Percentiles rank a stretch among this genome's conserved stretches.
Conservation (phyloP, 2,888 invertebrate genomes). For the Drosophila quasianomalipes region DNA sequence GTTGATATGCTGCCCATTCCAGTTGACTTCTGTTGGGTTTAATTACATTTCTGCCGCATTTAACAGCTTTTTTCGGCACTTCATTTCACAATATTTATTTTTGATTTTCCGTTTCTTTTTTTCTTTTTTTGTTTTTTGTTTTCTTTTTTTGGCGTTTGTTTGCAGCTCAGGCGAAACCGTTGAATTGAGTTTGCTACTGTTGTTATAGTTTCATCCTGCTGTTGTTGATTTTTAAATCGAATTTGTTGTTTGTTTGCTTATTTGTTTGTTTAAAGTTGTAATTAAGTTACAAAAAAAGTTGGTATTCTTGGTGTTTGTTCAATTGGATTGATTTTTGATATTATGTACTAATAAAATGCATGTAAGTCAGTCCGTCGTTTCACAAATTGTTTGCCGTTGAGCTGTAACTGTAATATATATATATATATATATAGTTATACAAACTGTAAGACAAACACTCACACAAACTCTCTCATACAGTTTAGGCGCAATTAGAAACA, state of each 20-base stretch:
- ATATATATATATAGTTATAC: background rate
- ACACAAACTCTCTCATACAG: constrained; percentile 4
- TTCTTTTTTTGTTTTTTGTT: constrained; percentile 16
- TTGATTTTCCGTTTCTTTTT: constrained; percentile 3
- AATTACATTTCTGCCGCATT: constrained; percentile 41
- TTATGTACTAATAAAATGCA: constrained; percentile 80
- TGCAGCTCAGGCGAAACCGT: constrained; percentile 51
- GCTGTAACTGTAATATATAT: constrained; percentile 49
- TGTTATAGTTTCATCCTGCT: constrained; percentile 12
- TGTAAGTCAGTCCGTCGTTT: constrained; percentile 82
- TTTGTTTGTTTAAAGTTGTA: constrained; percentile 40
- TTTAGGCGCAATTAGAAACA: constrained; percentile 50
- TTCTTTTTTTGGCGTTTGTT: constrained; percentile 12
- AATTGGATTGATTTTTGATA: constrained; percentile 71
- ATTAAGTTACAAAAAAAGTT: constrained; percentile 55
- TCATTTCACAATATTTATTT: constrained; percentile 53
- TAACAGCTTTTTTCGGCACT: constrained; percentile 46
- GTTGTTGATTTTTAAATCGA: constrained; percentile 16
- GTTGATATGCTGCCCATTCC: constrained; percentile 39
- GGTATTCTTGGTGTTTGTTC: constrained; percentile 42
- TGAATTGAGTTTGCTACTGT: constrained; percentile 29
- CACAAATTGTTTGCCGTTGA: constrained; percentile 77
- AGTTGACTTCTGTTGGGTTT: constrained; percentile 18
- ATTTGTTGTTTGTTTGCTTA: constrained; percentile 13
- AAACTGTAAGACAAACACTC: constrained; percentile 18